Evolutionary conservation across 1,140 invertebrate genomes (phyloP).

Genomic region (Panulirus ornatus): DNA sequence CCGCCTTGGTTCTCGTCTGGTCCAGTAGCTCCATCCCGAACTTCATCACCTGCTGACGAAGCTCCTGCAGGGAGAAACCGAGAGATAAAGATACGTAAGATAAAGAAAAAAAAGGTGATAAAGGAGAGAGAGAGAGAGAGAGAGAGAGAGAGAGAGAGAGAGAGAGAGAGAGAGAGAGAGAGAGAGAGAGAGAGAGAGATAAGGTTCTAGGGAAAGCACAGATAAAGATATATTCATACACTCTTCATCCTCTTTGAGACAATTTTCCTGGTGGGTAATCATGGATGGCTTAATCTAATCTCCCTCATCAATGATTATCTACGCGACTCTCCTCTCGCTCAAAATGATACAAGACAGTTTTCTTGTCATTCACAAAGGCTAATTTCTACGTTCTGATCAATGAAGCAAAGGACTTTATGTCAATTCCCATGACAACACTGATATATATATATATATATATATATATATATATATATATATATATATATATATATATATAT

Average conservation of each 20-base stretch:
- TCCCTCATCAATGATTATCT: neutral
- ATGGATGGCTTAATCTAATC: neutral
- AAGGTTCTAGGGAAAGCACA: neutral
- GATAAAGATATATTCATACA: neutral
- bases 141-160: neutral
- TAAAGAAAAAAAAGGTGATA: neutral
- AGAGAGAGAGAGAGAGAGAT: neutral
- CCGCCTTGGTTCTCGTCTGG: constrained; percentile 91
- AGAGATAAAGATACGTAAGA: neutral
- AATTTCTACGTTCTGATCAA: too few species aligned
- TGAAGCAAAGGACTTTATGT: too few species aligned
- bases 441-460: too few species aligned
- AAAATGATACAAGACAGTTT: neutral
- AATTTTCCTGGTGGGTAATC: neutral
- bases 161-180: neutral
- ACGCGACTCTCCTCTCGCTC: neutral
- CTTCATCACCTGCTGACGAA: constrained; percentile 88
- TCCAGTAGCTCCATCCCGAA: constrained; percentile 92
- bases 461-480: neutral
- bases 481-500: too few species aligned
- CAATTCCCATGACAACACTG: neutral
- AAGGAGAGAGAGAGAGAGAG: neutral
- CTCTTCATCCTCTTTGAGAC: neutral
- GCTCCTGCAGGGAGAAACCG: constrained; percentile 81
- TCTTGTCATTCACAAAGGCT: too few species aligned